Evolutionary conservation across 2,113 vertebrate species (phyloP).

Genomic region (Zingel zingel): DNA sequence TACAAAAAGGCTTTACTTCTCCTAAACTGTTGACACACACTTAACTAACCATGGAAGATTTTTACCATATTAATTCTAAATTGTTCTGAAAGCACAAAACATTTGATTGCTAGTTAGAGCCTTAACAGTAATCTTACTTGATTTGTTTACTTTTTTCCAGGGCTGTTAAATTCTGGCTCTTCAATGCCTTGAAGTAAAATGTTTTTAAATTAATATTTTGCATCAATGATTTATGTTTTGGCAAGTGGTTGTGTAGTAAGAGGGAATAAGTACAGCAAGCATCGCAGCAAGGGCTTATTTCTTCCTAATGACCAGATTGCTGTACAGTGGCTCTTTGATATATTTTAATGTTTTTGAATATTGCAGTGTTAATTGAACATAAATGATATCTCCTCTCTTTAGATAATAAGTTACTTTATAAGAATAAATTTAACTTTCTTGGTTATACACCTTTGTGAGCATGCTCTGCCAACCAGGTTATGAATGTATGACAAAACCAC

Average conservation of each 20-base stretch:
- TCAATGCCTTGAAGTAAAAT: constrained; percentile 15
- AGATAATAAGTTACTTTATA: not conserved
- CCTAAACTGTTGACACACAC: not conserved
- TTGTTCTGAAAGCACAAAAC: constrained; percentile 17
- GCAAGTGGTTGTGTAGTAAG: not conserved
- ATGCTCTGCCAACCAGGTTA: not conserved
- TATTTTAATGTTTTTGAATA: constrained; percentile 15
- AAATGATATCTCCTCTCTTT: not conserved
- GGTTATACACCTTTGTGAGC: constrained; percentile 13
- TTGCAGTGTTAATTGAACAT: not conserved
- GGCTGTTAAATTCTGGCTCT: constrained; percentile 26
- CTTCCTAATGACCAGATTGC: not conserved
- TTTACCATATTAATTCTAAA: not conserved
- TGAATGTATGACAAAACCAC: constrained; percentile 10
- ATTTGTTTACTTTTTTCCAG: constrained; percentile 19
- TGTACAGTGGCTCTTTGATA: not conserved
- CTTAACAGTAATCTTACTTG: constrained; percentile 5
- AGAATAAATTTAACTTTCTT: not conserved
- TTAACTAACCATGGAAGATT: not conserved
- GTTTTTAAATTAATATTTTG: constrained; percentile 32
- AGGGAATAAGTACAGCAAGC: not conserved
- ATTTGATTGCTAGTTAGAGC: constrained; percentile 27
- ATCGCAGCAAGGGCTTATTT: not conserved
- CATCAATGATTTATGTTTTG: constrained; percentile 23
- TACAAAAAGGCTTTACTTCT: constrained; percentile 12